These are phyloP conservation scores for Papilio helenus DNA, from an alignment of 1,140 invertebrate species.

Conservation along the genomic window DNA sequence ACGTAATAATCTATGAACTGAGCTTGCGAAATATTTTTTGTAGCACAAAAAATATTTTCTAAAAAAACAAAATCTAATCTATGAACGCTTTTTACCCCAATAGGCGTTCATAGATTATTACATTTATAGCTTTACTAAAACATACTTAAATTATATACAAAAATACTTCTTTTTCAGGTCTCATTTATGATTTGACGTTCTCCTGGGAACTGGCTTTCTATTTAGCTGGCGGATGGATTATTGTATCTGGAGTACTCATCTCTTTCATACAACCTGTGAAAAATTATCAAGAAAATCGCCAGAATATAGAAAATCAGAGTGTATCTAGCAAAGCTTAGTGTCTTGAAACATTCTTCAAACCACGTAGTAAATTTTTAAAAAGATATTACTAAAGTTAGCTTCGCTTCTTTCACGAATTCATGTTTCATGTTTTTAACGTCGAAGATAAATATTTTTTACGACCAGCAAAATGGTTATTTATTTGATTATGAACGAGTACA, in stretches of 20 bases:
- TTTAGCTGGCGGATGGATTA: constrained; percentile 89
- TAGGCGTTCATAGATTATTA: no score
- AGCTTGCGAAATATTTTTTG: no score
- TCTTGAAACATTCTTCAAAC: background rate
- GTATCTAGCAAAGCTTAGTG: constrained; percentile 49
- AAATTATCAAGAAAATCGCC: constrained; percentile 52
- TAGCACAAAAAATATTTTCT: no score
- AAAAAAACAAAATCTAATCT: no score
- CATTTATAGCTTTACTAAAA: no score
- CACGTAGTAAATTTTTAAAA: background rate
- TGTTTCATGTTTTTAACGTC: no score
- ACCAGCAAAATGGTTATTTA: no score
- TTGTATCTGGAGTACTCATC: constrained; percentile 89
- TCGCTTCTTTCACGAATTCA: background rate
- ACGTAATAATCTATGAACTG: no score
- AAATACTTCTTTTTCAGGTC: constrained; percentile 55
- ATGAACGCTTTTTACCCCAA: no score
- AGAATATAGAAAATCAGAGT: constrained; percentile 41
- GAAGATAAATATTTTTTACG: no score
- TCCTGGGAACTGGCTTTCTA: constrained; percentile 90
- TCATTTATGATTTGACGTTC: constrained; percentile 85
- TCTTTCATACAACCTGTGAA: constrained; percentile 83
- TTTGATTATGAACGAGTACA: no score
- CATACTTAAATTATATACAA: no score
- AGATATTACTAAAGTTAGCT: background rate